Conservation (phyloP, 2,113 vertebrate species). For the Ceyx cyanopectus region DNA sequence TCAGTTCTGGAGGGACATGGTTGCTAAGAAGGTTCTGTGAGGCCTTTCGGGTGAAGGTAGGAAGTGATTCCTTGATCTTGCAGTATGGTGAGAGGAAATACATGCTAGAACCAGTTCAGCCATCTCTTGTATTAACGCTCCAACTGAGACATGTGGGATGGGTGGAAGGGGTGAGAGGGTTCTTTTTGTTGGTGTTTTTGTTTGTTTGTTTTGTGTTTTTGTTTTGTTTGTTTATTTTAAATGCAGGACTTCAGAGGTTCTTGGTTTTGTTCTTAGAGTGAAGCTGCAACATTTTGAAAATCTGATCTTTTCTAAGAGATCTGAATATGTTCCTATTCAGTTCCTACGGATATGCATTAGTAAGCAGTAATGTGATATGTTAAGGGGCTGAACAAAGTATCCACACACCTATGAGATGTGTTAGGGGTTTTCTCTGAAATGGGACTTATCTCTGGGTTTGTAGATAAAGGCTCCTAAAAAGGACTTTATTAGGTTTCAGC, state of each 20-base stretch:
- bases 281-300: neutral
- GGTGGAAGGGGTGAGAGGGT: neutral
- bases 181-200: neutral
- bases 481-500: neutral
- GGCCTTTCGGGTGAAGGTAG: neutral
- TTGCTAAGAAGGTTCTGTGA: neutral
- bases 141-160: neutral
- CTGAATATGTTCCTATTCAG: neutral
- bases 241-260: neutral
- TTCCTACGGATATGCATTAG: neutral
- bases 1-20: neutral
- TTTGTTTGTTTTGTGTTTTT: neutral
- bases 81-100: neutral
- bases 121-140: neutral
- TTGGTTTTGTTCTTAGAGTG: neutral
- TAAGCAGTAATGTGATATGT: neutral
- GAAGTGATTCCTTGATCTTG: neutral
- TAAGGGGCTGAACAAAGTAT: neutral
- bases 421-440: neutral
- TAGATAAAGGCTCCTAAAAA: neutral
- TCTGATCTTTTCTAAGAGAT: neutral
- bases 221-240: neutral
- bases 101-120: neutral
- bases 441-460: neutral
- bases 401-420: neutral